A percentile compares a stretch with the other conserved stretches of the same genome.
Conservation (phyloP, 2,797 vertebrate genomes). For the Coendou prehensilis region DNA sequence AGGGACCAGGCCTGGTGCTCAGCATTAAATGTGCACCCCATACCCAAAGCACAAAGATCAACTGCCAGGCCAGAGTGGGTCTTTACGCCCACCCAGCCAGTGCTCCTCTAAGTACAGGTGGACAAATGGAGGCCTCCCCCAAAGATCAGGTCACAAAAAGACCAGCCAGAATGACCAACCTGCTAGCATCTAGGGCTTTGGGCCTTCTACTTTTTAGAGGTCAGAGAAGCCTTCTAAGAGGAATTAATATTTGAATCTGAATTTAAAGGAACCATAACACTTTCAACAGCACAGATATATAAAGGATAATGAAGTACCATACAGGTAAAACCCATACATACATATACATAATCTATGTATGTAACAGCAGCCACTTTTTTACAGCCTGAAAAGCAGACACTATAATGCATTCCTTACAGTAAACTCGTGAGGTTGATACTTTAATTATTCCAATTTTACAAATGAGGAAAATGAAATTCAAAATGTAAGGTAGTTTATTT, state of each 20-base stretch:
- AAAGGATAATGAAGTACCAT: not conserved
- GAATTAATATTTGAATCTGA: not conserved
- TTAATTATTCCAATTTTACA: conserved; percentile 35
- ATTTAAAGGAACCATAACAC: not conserved
- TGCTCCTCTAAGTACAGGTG: not conserved
- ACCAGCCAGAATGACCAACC: not conserved
- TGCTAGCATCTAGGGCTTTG: not conserved
- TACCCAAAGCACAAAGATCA: not conserved
- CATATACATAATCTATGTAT: not conserved
- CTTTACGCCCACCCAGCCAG: not conserved
- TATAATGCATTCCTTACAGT: not conserved
- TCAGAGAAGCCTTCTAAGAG: not conserved
- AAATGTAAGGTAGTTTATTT: not conserved
- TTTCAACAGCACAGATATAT: not conserved
- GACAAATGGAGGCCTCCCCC: not conserved
- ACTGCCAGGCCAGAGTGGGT: not conserved
- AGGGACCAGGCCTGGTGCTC: not conserved
- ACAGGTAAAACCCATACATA: not conserved
- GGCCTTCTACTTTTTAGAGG: not conserved
- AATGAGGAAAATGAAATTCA: conserved; percentile 46
- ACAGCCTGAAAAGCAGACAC: not conserved
- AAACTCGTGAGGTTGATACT: not conserved
- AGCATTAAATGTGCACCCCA: not conserved
- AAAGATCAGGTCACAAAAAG: not conserved
- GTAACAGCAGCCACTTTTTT: not conserved